Conservation (phyloP, 1,140 invertebrate genomes). For the Neuroterus valhalla region DNA sequence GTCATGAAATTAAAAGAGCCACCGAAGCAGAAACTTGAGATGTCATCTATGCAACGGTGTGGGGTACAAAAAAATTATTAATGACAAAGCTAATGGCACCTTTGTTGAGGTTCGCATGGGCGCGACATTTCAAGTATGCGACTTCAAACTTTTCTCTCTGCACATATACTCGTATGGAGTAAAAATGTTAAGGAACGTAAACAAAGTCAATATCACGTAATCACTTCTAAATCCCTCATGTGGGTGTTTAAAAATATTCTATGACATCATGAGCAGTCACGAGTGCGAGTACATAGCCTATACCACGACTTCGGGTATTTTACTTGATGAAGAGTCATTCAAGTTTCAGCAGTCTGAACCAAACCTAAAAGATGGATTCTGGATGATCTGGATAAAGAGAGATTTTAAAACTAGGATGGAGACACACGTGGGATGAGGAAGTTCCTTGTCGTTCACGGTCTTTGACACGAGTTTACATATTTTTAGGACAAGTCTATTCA, state of each 20-base stretch:
- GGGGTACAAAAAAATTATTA: neutral
- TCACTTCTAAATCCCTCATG: slow-evolving; percentile 2
- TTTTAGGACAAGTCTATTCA: neutral
- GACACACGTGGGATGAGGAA: slow-evolving; percentile 13
- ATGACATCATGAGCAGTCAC: neutral
- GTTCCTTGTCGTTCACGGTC: neutral
- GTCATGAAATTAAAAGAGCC: neutral
- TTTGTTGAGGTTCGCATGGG: neutral
- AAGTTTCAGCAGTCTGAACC: neutral
- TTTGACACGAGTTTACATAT: neutral
- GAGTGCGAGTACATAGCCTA: too few species aligned
- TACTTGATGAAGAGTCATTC: neutral
- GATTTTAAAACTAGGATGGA: slow-evolving; percentile 16
- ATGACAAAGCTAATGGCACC: slow-evolving; percentile 3
- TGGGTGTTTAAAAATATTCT: slow-evolving; percentile 21
- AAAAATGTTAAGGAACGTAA: neutral
- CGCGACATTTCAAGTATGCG: neutral
- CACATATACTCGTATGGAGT: neutral
- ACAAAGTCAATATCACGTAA: neutral
- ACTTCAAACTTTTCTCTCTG: neutral
- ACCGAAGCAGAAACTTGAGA: neutral
- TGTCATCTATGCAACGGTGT: slow-evolving; percentile 12
- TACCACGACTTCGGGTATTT: slow-evolving; percentile 16
- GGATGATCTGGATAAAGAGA: too few species aligned
- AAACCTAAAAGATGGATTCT: neutral